phyloP scores from a whole-genome alignment of 1,140 invertebrate genomes.

The Atta texana region DNA sequence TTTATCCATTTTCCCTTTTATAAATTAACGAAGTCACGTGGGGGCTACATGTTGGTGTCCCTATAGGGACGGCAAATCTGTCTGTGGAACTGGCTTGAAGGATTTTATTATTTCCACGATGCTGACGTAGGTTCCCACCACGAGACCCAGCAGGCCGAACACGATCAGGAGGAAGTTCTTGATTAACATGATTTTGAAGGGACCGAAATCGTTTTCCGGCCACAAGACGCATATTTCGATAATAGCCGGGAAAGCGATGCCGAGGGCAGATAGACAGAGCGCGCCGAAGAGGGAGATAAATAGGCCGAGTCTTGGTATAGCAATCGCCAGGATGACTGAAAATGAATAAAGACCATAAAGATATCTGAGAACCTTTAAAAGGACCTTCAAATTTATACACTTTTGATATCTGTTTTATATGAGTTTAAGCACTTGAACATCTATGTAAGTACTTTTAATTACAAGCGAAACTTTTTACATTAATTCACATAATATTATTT shows the following conservation, averaged over 20 bases:
- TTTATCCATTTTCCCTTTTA: no score
- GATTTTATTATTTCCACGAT: slow-evolving; percentile 88
- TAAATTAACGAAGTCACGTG: no score
- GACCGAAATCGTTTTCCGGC: slow-evolving; percentile 85
- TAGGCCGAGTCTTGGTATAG: slow-evolving; percentile 92
- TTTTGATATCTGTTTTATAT: not conserved
- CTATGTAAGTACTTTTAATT: not conserved
- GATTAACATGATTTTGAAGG: slow-evolving; percentile 83
- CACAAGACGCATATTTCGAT: slow-evolving; percentile 91
- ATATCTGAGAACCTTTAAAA: slow-evolving; percentile 47
- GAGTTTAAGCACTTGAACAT: not conserved
- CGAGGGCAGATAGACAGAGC: slow-evolving; percentile 92
- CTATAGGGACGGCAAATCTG: no score
- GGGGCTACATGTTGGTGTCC: no score
- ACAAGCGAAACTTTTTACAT: not conserved
- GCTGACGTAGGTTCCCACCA: slow-evolving; percentile 91
- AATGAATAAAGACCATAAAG: slow-evolving; percentile 75
- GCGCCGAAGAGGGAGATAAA: slow-evolving; percentile 95
- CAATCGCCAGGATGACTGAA: slow-evolving; percentile 90
- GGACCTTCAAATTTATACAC: slow-evolving; percentile 47
- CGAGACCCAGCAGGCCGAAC: slow-evolving; percentile 89
- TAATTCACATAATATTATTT: slow-evolving; percentile 1
- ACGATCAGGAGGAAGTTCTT: slow-evolving; percentile 89
- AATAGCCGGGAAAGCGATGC: slow-evolving; percentile 93
- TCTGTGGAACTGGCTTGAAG: slow-evolving; percentile 62